Evolutionary conservation across 1,140 invertebrate species (phyloP).

Genomic region (Rhyzopertha dominica): DNA sequence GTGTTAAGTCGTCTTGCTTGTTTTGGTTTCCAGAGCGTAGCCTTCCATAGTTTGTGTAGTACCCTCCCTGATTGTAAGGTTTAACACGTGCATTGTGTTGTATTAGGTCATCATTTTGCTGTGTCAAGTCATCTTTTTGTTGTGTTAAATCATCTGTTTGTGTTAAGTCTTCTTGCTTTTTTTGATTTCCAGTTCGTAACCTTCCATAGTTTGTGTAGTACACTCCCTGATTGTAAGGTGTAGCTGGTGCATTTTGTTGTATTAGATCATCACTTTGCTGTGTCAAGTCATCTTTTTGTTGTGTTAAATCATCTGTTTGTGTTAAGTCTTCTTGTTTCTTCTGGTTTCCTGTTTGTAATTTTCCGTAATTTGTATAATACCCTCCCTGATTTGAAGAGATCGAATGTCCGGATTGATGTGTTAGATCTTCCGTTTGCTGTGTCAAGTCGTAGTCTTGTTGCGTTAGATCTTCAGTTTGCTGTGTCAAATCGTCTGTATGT

Average conservation of each 20-base stretch:
- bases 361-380: no score
- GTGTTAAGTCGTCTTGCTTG: slow-evolving; percentile 1
- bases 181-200: slow-evolving; percentile 1
- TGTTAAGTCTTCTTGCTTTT: slow-evolving; percentile 1
- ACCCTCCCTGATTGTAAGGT: not conserved
- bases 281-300: slow-evolving; percentile 12
- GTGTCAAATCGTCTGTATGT: slow-evolving; percentile 13
- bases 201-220: not conserved
- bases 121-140: slow-evolving; percentile 12
- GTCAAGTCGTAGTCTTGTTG: slow-evolving; percentile 7
- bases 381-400: no score
- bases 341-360: no score
- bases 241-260: no score
- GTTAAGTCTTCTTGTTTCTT: not conserved
- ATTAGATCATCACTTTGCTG: no score
- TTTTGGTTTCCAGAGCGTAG: not conserved
- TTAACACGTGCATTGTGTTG: no score
- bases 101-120: slow-evolving; percentile 5
- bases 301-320: slow-evolving; percentile 12
- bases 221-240: not conserved
- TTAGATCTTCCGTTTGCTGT: slow-evolving; percentile 10
- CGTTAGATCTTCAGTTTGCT: slow-evolving; percentile 15
- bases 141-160: slow-evolving; percentile 15
- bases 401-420: no score
- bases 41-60: not conserved